Base-by-base conservation (phyloP, 2,113 vertebrate species). In the Hoplias malabaricus region DNA sequence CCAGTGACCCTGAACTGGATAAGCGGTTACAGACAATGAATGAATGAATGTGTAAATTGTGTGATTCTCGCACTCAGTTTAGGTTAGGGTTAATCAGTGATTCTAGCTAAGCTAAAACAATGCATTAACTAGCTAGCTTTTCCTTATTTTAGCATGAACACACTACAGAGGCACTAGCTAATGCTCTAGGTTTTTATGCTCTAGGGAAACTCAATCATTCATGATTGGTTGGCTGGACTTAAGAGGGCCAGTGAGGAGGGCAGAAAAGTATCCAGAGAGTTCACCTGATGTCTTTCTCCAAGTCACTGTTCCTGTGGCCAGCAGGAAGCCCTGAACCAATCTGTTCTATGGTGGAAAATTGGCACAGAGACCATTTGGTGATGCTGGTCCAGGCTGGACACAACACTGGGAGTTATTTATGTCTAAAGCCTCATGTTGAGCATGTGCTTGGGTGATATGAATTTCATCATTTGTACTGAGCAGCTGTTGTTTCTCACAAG, bases 321-420 rank as follows among this genome's bases (percentile, higher is more conserved):
- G 74, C 56, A 46, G 54, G 82, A 80, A 43, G 57, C 69, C 48
- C 36, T 46, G 40, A 54, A 78, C 62, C 82, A 83, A 83, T 62
- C 63, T 80, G 69, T 80, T 83, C 62, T 63, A 66, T 25, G 40
- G 43, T 65, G 73, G 27, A 54, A 75, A 76, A 25, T 56, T 80
- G 73, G 77, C 81, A 81, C 40, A 14, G 59, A 29, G 10, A 61
- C 42, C 11, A 46, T 48, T 9, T 69, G 59, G 66, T 33, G 13
- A 33, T 34, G 73, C 19, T 34, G 71, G 36, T 48, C 54, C 42
- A 42, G 65, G 23, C 54, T 59, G 67, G 68, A 66, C 73, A 67
- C 19, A 50, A 27, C 14, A 61, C 61, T 80, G 31, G 57, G 56
- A 36, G 38, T 65, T 81, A 72, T 81, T 81, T 72, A 48, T 81